These are phyloP conservation scores for Synanceia verrucosa DNA, from an alignment of 2,797 vertebrate genomes.

Conservation along the genomic window DNA sequence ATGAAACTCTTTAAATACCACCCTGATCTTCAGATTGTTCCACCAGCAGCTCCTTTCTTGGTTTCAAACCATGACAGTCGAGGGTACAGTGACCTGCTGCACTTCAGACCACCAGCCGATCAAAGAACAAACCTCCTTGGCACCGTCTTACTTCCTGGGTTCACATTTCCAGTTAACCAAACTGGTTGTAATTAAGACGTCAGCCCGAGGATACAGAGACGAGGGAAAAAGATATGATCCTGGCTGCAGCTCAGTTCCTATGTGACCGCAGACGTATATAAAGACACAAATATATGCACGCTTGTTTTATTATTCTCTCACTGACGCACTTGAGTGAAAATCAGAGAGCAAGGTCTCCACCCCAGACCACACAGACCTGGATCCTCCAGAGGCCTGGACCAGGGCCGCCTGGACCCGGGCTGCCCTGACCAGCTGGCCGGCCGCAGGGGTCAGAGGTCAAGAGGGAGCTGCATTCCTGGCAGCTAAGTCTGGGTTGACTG, in stretches of 20 bases:
- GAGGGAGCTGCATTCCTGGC: slow-evolving; percentile 58
- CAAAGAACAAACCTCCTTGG: slow-evolving; percentile 66
- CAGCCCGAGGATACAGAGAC: slow-evolving; percentile 48
- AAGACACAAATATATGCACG: slow-evolving; percentile 29
- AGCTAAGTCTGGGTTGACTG: slow-evolving; percentile 50
- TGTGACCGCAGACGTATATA: slow-evolving; percentile 32
- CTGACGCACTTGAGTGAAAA: slow-evolving; percentile 25
- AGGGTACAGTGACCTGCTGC: slow-evolving; percentile 5
- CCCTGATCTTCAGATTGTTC: not conserved
- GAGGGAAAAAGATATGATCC: slow-evolving; percentile 29
- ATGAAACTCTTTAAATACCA: not conserved
- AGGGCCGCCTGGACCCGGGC: not conserved
- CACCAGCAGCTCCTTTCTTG: slow-evolving; percentile 32
- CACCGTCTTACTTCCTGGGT: slow-evolving; percentile 62
- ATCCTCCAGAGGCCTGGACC: slow-evolving; percentile 43
- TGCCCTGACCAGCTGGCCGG: slow-evolving; percentile 2
- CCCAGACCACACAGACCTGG: slow-evolving; percentile 55
- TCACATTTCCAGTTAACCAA: slow-evolving; percentile 70
- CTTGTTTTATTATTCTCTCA: slow-evolving; percentile 41
- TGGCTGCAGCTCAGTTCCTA: slow-evolving; percentile 29
- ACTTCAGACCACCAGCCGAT: slow-evolving; percentile 64
- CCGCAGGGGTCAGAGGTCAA: slow-evolving; percentile 52
- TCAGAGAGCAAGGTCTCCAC: slow-evolving; percentile 25
- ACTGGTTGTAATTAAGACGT: slow-evolving; percentile 66
- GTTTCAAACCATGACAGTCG: slow-evolving; percentile 40